Base-by-base conservation (phyloP, 23 tunicate species). In the Ciona savignyi region DNA sequence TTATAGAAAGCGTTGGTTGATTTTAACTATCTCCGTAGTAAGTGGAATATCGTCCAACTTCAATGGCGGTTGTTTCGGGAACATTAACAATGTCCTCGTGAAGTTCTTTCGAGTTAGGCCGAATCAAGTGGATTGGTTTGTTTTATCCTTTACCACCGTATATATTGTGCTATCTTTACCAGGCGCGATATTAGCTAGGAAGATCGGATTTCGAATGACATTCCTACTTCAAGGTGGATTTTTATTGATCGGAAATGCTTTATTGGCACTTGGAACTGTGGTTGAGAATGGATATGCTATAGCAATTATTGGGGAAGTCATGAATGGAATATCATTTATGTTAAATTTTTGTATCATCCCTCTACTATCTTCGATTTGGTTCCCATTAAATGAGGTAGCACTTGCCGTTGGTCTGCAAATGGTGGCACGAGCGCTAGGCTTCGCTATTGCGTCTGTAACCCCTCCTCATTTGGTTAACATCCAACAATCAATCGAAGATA, bases 341-440 rank as follows among this genome's bases (percentile, higher is more conserved):
- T 19, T 73, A 2, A 51, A 66, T 1, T 73, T 33, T 66, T 51
- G 66, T 23, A 33, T 73, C 15, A 23, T 25, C 25, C 15, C 77
- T 1, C 25, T 66, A 24, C 51, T 66, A n/a, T 33, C 77, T 1
- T 66, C 77, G 4, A 42, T 73, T 3, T 73, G 77, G 77, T 73
- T 73, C 19, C 56, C 77, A 24, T 25, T 29, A 3, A 30, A 51
- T 29, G 77, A 73, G 25, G 70, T 73, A 3, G 23, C 77, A 1
- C 3, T 34, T 20, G 77, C 77, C 2, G 49, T 51, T 30, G 77
- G 66, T 27, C 11, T 51, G 29, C 51, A 30, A 34, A 34, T 35
- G 2, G 69, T 42, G 11, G 69, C 31, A 25, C 6, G 77, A 3
- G 77, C 30, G 20, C 1, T 73, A 1, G 77, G 77, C 29, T 66